Evolutionary conservation across 1,140 invertebrate genomes (phyloP), one percentile per base, ranked within the genome.

Genomic region (Calosoma granatense): DNA sequence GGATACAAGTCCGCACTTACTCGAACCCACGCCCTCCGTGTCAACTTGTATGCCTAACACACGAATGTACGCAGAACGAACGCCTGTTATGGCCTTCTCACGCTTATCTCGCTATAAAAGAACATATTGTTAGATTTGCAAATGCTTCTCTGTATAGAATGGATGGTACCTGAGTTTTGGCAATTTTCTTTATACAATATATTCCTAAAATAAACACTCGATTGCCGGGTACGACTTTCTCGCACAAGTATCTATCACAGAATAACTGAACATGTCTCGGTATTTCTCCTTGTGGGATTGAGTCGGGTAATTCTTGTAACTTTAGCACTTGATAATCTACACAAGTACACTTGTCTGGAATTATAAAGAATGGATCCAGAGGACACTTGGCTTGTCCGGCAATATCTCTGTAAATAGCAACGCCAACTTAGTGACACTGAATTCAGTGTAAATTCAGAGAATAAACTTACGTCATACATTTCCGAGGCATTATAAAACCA

Each of bases 251-350:
- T 57, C 82, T 82, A 70, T 99, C 97, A 67, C 90, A 92, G 72
- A 95, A 99, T 0, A 99, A 76, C 60, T 94, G 88, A 56, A 99
- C 74, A 75, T 99, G 97, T 4, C 97, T 79, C 0, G 97, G 97
- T 81, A 99, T 93, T 80, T 99, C 97, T 55, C 97, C 96, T 69
- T 98, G 94, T 0, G 97, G 97, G 58, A 99, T 91, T 60, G 87
- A 88, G 72, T 99, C 97, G 2, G 94, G 94, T 6, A 92, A 75
- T 75, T 99, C 97, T 82, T 99, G 97, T 11, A 99, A 72, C 72
- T 98, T 99, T 0, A 90, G 65, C 0, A 85, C 80, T 83, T 90
- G 81, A 70, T 92, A 98, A 75, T 99, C 97, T 2, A 98, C 90
- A 73, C 97, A 99, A 62, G 86, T 81, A 69, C 96, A 98, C 72